These are phyloP conservation scores for Pocillopora grandis DNA, from an alignment of 92 coral and sea anemone genomes.

Conservation along the genomic window DNA sequence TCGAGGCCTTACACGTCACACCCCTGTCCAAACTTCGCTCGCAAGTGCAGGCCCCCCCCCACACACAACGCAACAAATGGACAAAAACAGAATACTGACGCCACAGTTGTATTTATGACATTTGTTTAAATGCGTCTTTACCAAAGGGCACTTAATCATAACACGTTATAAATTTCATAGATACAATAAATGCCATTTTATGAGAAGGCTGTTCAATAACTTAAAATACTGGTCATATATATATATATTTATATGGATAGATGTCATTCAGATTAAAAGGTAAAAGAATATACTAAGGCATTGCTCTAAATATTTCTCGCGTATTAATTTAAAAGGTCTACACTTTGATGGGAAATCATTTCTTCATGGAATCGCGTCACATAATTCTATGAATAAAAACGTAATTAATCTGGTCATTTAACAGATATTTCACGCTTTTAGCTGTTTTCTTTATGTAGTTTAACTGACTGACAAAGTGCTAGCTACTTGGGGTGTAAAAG, in stretches of 20 bases:
- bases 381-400: not conserved
- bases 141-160: not conserved
- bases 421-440: not conserved
- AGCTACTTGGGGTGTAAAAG: no score
- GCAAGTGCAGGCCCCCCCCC: no score
- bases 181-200: conserved; percentile 22
- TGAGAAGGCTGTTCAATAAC: conserved; percentile 19
- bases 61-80: no score
- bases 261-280: conserved; percentile 15
- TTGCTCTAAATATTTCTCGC: not conserved
- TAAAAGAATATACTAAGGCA: conserved; percentile 8
- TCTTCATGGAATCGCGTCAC: not conserved
- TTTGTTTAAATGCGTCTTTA: conserved; percentile 3
- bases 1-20: no score
- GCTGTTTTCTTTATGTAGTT: not conserved
- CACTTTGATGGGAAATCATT: not conserved
- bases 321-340: not conserved
- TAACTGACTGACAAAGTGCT: no score
- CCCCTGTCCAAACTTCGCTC: no score
- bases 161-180: conserved; percentile 15
- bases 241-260: not conserved
- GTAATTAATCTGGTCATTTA: not conserved
- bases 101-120: not conserved
- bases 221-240: conserved; percentile 18
- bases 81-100: no score